These are phyloP conservation scores for Emmelina monodactyla DNA, from an alignment of 2,888 invertebrate genomes.

Conservation along the genomic window DNA sequence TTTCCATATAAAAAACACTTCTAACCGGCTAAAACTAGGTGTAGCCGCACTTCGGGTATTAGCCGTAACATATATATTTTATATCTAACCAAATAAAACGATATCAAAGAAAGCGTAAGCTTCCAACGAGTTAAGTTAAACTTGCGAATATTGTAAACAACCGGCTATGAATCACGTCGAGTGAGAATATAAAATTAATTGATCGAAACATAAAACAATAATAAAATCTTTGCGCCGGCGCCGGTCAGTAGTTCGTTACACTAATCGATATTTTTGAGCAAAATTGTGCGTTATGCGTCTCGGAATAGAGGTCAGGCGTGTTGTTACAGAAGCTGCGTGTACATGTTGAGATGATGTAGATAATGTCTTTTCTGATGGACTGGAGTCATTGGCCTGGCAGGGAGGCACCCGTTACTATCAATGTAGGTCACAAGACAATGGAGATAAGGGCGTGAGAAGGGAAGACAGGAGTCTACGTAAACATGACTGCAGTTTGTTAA, in stretches of 20 bases:
- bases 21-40: too few relatives aligned
- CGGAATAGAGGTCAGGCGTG: neutral
- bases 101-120: too few relatives aligned
- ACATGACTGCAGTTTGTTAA: too few relatives aligned
- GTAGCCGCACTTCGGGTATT: too few relatives aligned
- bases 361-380: constrained; percentile 8
- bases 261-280: neutral
- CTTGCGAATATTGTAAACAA: neutral
- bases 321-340: neutral
- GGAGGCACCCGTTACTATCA: constrained; percentile 2
- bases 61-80: too few relatives aligned
- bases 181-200: constrained; percentile 33
- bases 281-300: neutral
- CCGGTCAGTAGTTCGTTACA: constrained; percentile 25
- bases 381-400: constrained; percentile 15
- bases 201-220: constrained; percentile 35
- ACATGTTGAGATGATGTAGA: constrained; percentile 14
- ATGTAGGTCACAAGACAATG: constrained; percentile 1
- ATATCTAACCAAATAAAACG: too few relatives aligned
- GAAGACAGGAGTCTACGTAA: too few relatives aligned
- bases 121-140: too few relatives aligned
- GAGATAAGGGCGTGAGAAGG: neutral
- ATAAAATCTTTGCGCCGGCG: constrained; percentile 28
- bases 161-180: constrained; percentile 3
- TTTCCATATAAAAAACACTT: too few relatives aligned